A percentile compares a stretch with the other conserved stretches of the same genome.
phyloP scores from a whole-genome alignment of 1,140 invertebrate genomes.

The Anoplolepis gracilipes region DNA sequence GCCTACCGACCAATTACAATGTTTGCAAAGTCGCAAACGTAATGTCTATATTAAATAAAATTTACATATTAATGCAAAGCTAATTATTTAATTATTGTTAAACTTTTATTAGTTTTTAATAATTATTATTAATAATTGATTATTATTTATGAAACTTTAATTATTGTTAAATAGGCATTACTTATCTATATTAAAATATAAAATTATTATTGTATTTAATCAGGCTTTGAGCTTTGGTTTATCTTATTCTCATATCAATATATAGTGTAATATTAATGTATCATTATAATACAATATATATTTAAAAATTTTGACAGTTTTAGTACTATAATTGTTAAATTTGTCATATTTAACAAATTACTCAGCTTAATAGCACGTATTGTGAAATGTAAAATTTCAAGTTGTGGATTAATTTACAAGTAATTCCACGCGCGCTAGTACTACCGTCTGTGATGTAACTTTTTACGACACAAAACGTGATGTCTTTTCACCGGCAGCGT shows the following conservation, averaged over 20 bases:
- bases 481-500: constrained; percentile 30
- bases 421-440: constrained; percentile 14
- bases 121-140: too few species aligned
- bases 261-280: background rate
- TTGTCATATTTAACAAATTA: constrained; percentile 5
- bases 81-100: constrained; percentile 18
- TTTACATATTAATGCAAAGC: background rate
- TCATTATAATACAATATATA: background rate
- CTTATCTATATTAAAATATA: background rate
- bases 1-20: background rate
- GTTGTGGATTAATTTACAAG: constrained; percentile 20
- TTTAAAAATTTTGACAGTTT: background rate
- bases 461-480: constrained; percentile 37
- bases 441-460: constrained; percentile 46
- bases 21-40: background rate
- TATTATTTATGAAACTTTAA: too few species aligned
- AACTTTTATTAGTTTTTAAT: too few species aligned
- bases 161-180: background rate
- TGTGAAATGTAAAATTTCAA: constrained; percentile 38
- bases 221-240: background rate
- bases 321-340: background rate
- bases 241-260: background rate
- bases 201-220: background rate
- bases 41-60: background rate
- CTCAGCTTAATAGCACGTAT: background rate